phyloP scores from a whole-genome alignment of 2,888 invertebrate genomes.

The Thymelicus sylvestris region DNA sequence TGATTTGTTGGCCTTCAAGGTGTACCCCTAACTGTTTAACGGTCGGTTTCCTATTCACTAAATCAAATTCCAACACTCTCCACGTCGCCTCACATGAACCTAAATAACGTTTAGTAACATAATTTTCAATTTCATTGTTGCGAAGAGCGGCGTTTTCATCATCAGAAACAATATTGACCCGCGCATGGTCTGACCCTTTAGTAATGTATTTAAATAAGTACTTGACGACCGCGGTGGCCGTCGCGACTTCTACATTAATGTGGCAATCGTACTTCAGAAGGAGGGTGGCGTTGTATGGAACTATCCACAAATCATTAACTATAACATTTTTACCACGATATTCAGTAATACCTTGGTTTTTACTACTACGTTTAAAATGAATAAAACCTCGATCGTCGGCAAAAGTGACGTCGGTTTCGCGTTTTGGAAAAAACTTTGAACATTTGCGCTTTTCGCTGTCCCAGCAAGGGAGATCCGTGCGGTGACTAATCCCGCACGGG shows the following conservation, averaged over 20 bases:
- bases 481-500: too few relatives aligned
- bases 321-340: too few relatives aligned
- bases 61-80: constrained; percentile 20
- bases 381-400: constrained; percentile 36
- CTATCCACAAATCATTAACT: constrained; percentile 32
- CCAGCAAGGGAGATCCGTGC: background rate
- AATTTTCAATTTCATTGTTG: too few relatives aligned
- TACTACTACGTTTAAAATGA: constrained; percentile 21
- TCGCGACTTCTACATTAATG: constrained; percentile 28
- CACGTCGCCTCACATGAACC: constrained; percentile 33
- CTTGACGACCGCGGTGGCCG: constrained; percentile 22
- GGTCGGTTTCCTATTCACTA: constrained; percentile 12
- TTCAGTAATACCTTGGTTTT: background rate
- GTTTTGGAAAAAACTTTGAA: background rate
- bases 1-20: background rate
- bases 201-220: constrained; percentile 37
- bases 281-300: constrained; percentile 37
- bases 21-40: constrained; percentile 21
- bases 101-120: constrained; percentile 15
- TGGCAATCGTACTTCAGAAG: constrained; percentile 36
- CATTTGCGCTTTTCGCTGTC: constrained; percentile 9
- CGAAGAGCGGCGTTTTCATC: background rate
- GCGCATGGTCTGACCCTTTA: constrained; percentile 25
- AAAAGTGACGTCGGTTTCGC: constrained; percentile 12
- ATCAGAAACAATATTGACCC: constrained; percentile 5